Percentiles rank a stretch among this genome's conserved stretches.
Evolutionary conservation across 2,888 invertebrate genomes (phyloP).

Genomic region (Oscheius sp.): DNA sequence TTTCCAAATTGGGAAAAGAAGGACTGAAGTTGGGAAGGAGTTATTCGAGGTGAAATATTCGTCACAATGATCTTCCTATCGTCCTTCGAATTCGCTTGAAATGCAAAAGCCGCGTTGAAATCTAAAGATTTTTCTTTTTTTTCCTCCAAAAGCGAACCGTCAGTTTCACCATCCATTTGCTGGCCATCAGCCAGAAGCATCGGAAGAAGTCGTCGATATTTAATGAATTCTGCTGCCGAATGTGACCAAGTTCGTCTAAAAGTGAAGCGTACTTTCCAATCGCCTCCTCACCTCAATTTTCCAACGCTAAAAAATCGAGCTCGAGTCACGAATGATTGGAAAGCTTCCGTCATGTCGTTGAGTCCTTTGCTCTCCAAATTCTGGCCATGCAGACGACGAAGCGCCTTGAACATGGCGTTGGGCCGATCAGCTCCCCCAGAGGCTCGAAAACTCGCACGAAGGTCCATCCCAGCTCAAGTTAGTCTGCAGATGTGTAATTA

Average conservation of each 20-base stretch:
- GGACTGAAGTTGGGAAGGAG: slow-evolving; percentile 65
- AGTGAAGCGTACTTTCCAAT: no score
- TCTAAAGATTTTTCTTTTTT: slow-evolving; percentile 35
- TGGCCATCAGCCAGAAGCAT: slow-evolving; percentile 68
- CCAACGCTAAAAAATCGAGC: slow-evolving; percentile 69
- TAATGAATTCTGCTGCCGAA: slow-evolving; percentile 70
- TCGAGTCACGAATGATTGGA: slow-evolving; percentile 68
- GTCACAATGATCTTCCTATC: slow-evolving; percentile 62
- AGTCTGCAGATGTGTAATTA: no score
- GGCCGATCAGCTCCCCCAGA: slow-evolving; percentile 16
- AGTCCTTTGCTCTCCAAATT: slow-evolving; percentile 68
- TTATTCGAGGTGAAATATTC: slow-evolving; percentile 67
- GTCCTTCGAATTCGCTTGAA: slow-evolving; percentile 48
- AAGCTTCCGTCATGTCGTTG: slow-evolving; percentile 70
- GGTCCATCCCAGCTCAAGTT: slow-evolving; percentile 19
- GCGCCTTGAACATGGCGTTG: slow-evolving; percentile 64
- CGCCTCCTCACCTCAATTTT: slow-evolving; percentile 63
- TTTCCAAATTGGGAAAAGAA: slow-evolving; percentile 70
- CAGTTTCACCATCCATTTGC: slow-evolving; percentile 55
- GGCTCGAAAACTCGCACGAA: slow-evolving; percentile 31
- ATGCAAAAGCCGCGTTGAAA: slow-evolving; percentile 56
- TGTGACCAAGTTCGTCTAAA: slow-evolving; percentile 70
- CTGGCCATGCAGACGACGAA: slow-evolving; percentile 69
- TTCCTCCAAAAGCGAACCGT: slow-evolving; percentile 41
- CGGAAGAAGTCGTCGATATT: slow-evolving; percentile 69